These are phyloP conservation scores for Atherix ibis DNA, from an alignment of 2,888 invertebrate species.

Conservation along the genomic window DNA sequence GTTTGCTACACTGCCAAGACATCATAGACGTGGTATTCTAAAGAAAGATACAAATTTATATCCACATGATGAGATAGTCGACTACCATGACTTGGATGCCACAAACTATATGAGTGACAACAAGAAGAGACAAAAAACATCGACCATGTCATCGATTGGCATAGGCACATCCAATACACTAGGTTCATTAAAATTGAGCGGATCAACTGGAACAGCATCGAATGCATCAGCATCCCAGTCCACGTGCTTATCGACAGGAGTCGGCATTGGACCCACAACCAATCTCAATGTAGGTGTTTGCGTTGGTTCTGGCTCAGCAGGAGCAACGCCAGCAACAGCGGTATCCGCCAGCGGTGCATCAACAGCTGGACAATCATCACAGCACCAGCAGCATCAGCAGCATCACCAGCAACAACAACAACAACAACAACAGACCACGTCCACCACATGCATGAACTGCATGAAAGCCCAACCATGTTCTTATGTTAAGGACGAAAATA, in stretches of 20 bases:
- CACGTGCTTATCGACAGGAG: too few species aligned
- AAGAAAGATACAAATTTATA: constrained; percentile 30
- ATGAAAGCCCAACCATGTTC: constrained; percentile 14
- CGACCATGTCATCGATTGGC: too few species aligned
- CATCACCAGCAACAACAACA: too few species aligned
- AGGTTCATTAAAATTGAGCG: too few species aligned
- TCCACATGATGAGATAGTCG: constrained; percentile 31
- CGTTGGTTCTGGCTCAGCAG: too few species aligned
- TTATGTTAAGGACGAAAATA: constrained; percentile 12
- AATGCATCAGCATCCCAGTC: constrained; percentile 12
- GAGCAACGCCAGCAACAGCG: constrained; percentile 15
- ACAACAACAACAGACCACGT: constrained; percentile 18
- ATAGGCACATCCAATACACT: too few species aligned
- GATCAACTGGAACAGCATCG: too few species aligned
- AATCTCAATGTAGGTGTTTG: too few species aligned
- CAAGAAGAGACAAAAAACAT: too few species aligned
- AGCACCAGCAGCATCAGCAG: too few species aligned
- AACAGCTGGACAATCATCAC: constrained; percentile 14
- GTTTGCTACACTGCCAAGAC: constrained; percentile 36
- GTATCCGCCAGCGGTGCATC: constrained; percentile 10
- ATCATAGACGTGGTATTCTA: constrained; percentile 28
- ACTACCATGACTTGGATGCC: constrained; percentile 30
- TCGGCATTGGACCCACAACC: too few species aligned
- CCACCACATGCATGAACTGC: constrained; percentile 18
- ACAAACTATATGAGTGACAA: constrained; percentile 18